phyloP scores from a whole-genome alignment of 2,888 invertebrate genomes.

The Eumacrocentrus americanus region DNA sequence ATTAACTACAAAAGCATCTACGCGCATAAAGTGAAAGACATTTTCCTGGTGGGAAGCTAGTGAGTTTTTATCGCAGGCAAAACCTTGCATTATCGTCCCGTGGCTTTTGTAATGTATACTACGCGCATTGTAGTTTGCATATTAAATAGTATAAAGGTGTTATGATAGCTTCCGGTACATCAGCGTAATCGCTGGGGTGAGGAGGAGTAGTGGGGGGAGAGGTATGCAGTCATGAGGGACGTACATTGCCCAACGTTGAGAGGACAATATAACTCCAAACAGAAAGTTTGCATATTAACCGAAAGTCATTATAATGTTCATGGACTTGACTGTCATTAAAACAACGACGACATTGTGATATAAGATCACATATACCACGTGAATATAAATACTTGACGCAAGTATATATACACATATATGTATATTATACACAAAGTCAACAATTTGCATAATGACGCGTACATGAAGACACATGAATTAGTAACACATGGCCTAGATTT shows the following conservation, averaged over 20 bases:
- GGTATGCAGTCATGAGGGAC: conserved; percentile 28
- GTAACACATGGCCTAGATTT: conserved; percentile 15
- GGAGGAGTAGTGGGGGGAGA: conserved; percentile 26
- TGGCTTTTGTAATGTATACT: conserved; percentile 32
- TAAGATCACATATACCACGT: neutral
- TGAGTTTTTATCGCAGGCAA: conserved; percentile 25
- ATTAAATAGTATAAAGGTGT: conserved; percentile 39
- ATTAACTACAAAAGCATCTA: conserved; percentile 1
- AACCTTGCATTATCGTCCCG: conserved; percentile 33
- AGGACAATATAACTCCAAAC: neutral
- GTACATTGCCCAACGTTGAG: conserved; percentile 5
- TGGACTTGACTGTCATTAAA: neutral
- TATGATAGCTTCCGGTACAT: conserved; percentile 37
- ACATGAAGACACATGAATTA: conserved; percentile 19
- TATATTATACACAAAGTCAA: neutral
- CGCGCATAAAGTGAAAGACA: neutral
- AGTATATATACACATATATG: no score
- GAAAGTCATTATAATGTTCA: neutral
- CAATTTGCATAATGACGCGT: conserved; percentile 23
- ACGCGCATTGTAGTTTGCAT: conserved; percentile 26
- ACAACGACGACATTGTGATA: neutral
- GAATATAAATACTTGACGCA: neutral
- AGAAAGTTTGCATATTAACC: conserved; percentile 3
- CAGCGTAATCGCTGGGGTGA: no score
- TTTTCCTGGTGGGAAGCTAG: neutral